Conservation (phyloP, 1,140 invertebrate species). For the Paraescarpia echinospica region DNA sequence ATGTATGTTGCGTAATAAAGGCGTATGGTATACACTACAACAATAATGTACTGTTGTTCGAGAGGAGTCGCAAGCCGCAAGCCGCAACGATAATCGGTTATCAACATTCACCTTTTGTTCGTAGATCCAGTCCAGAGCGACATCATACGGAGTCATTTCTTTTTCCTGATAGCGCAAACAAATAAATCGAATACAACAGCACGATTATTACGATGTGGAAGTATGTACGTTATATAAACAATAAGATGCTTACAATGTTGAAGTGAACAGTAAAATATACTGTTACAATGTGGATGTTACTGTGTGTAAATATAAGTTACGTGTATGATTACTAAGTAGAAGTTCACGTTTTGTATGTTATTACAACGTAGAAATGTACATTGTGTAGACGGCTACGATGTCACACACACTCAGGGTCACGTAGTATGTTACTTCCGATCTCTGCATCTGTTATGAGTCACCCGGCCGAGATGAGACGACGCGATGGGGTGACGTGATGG, state of each 20-base stretch:
- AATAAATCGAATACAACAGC: background rate
- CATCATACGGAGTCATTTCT: constrained; percentile 9
- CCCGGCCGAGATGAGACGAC: too few relatives aligned
- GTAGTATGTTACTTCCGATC: too few relatives aligned
- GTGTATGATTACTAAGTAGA: too few relatives aligned
- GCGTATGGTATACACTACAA: background rate
- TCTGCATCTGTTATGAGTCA: too few relatives aligned
- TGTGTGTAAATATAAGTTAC: too few relatives aligned
- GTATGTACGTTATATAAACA: too few relatives aligned
- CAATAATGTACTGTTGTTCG: background rate
- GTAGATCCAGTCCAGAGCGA: constrained; percentile 11
- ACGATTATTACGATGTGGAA: background rate
- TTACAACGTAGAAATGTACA: background rate
- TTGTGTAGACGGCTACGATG: background rate
- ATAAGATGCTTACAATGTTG: too few relatives aligned
- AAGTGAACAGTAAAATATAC: too few relatives aligned
- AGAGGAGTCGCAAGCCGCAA: background rate
- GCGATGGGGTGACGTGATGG: too few relatives aligned
- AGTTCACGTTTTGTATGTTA: background rate
- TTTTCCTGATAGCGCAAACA: background rate
- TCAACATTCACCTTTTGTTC: background rate
- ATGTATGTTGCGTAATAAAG: background rate
- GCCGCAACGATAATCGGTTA: background rate
- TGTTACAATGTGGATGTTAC: too few relatives aligned
- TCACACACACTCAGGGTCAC: background rate